Evolutionary conservation across 1,140 invertebrate species (phyloP), one percentile per base, ranked within the genome.

Genomic region (Venustaconcha ellipsiformis): DNA sequence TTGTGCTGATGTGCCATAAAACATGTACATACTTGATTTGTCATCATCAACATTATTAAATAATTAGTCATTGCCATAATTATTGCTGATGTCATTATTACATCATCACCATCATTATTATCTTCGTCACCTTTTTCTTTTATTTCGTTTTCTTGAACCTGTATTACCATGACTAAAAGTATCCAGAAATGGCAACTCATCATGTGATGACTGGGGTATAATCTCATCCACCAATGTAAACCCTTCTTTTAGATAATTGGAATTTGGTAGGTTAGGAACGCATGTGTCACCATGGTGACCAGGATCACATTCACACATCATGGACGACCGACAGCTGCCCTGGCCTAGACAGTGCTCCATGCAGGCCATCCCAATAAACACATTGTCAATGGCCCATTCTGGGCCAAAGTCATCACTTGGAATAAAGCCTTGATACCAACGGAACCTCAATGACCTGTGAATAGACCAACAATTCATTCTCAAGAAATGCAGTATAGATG

Each of bases 351-450:
- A 92, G 73, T 91, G 86, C 55, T 89, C 82, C 71, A 84, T 78
- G 83, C 91, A 92, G 13, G 86, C 79, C 78, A 90, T 90, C 4
- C 91, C 91, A 72, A 92, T 87, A 80, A 90, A 91, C 20, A 91
- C 83, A 78, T 91, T 91, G 76, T 91, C 90, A 26, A 92, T 78
- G 14, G 89, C 89, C 91, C 91, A 92, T 57, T 85, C 84, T 37
- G 89, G 86, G 14, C 86, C 86, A 76, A 83, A 87, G 66, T 89
- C 84, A 57, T 83, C 69, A 2, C 84, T 76, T 23, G 87, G 86
- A 56, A 88, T 83, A 72, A 83, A 82, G 3, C 89, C 90, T 77
- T 92, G 90, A 60, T 88, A 88, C 91, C 91, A 92, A 48, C 91
- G 83, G 78, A 92, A 92, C 68, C 91, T 82, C 23, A 88, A 70